phyloP scores from a whole-genome alignment of 2,113 vertebrate species.

The Halcyon malimbica region DNA sequence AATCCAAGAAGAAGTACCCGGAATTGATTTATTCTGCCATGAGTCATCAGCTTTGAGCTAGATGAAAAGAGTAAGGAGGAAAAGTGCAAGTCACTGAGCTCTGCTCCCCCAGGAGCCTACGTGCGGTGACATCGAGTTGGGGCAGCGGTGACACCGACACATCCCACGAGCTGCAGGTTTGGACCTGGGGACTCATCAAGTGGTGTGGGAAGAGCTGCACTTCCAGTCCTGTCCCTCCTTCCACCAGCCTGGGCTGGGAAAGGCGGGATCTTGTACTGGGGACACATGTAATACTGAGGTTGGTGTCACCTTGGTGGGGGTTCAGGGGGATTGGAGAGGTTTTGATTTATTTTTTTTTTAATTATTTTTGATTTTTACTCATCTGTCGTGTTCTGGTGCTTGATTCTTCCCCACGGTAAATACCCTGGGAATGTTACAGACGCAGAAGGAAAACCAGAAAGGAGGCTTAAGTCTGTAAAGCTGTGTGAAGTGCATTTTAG shows the following conservation, averaged over 20 bases:
- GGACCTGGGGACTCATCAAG: neutral
- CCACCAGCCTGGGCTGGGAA: neutral
- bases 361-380: neutral
- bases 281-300: fast-evolving
- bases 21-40: neutral
- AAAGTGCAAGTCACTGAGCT: neutral
- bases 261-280: fast-evolving
- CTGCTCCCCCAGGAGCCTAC: neutral
- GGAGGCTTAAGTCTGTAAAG: neutral
- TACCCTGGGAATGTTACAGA: neutral
- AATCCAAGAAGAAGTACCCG: neutral
- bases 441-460: neutral
- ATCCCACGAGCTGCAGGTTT: fast-evolving
- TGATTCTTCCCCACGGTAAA: neutral
- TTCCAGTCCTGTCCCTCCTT: neutral
- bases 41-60: neutral
- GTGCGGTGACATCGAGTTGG: fast-evolving
- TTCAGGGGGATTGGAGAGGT: fast-evolving
- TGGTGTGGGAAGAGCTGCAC: neutral
- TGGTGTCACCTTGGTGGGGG: neutral
- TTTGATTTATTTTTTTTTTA: neutral
- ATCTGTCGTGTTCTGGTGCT: neutral
- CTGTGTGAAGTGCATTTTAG: neutral
- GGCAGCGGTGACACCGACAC: neutral
- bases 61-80: neutral